Evolutionary conservation across 2,113 vertebrate genomes (phyloP).

Genomic region (Alethe castanea): DNA sequence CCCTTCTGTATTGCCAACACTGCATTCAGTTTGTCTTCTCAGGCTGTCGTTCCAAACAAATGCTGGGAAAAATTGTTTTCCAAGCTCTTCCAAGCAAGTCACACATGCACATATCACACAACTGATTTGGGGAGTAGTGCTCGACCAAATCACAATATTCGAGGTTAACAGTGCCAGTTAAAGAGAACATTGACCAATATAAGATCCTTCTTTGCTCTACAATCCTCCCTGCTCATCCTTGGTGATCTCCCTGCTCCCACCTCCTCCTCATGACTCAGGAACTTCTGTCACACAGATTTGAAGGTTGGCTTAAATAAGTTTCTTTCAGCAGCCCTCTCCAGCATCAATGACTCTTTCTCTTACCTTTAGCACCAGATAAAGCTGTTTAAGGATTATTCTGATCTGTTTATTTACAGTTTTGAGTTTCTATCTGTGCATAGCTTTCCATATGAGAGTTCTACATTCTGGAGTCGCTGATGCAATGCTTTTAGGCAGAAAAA

Average conservation of each 20-base stretch:
- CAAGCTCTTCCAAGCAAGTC: neutral
- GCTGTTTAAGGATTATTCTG: neutral
- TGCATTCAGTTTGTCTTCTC: neutral
- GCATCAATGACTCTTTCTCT: neutral
- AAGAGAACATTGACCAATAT: neutral
- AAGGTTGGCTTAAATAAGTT: neutral
- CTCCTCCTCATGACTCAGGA: neutral
- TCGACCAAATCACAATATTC: neutral
- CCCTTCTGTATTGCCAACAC: neutral
- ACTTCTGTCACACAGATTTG: neutral
- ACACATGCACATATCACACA: accelerated
- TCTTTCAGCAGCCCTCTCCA: neutral
- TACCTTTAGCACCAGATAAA: neutral
- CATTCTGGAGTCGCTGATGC: neutral
- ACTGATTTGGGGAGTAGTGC: neutral
- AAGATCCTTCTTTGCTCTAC: neutral
- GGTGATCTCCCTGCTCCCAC: neutral
- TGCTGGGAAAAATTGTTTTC: neutral
- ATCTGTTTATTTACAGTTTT: neutral
- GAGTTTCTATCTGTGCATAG: neutral
- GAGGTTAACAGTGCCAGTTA: neutral
- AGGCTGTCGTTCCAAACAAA: neutral
- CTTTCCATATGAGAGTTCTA: neutral
- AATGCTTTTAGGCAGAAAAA: neutral
- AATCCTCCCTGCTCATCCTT: neutral